Conservation (phyloP, 2,113 vertebrate genomes). For the Taxidea taxus region DNA sequence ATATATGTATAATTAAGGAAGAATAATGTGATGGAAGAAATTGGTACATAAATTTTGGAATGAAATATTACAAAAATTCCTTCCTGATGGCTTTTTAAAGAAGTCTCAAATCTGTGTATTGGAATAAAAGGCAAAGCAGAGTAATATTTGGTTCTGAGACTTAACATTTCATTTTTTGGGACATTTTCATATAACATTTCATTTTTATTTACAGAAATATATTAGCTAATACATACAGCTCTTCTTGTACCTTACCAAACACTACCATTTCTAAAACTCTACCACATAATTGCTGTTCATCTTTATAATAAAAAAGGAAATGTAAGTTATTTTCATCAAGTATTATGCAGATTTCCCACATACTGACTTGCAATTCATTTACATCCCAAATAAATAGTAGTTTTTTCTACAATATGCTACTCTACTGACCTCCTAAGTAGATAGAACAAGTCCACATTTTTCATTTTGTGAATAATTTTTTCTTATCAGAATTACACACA, state of each 20-base stretch:
- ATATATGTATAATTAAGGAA: slow-evolving; percentile 59
- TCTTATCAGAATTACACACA: not conserved
- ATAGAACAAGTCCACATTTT: not conserved
- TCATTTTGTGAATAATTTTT: not conserved
- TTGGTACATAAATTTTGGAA: not conserved
- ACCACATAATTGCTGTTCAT: not conserved
- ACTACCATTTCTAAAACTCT: not conserved
- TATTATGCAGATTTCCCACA: not conserved
- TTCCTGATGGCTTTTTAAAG: not conserved
- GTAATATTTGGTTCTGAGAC: not conserved
- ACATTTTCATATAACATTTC: not conserved
- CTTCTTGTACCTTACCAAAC: not conserved
- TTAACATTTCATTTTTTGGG: not conserved
- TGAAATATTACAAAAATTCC: slow-evolving; percentile 27
- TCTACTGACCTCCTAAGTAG: not conserved
- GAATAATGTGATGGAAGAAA: slow-evolving; percentile 26
- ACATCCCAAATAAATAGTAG: not conserved
- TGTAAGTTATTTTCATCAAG: not conserved
- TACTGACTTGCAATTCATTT: not conserved
- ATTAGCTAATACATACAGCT: not conserved
- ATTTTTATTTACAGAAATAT: not conserved
- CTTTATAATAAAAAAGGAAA: not conserved
- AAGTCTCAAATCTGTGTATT: not conserved
- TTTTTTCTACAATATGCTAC: not conserved
- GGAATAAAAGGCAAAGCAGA: not conserved